Conservation (phyloP, 1,140 invertebrate genomes). For the Drosophila asahinai region DNA sequence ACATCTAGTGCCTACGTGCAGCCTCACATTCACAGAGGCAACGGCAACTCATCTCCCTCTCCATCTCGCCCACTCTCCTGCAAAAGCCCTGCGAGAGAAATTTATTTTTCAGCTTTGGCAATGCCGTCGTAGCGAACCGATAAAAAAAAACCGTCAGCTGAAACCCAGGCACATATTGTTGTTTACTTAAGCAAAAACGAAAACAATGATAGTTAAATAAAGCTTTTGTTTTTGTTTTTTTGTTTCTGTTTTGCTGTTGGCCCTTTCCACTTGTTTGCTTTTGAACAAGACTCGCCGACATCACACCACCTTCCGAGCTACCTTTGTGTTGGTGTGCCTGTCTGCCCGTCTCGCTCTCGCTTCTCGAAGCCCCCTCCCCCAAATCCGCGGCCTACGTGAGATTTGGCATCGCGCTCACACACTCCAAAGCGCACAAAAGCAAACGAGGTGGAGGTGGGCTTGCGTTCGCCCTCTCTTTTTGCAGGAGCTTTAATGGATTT, state of each 20-base stretch:
- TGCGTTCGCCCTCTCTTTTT: conserved; percentile 39
- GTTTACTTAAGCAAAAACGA: conserved; percentile 50
- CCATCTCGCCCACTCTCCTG: conserved; percentile 13
- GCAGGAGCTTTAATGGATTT: conserved; percentile 24
- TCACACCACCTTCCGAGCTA: conserved; percentile 62
- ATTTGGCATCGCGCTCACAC: conserved; percentile 21
- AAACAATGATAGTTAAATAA: conserved; percentile 50
- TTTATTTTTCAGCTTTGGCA: conserved; percentile 65
- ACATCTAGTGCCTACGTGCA: conserved; percentile 46
- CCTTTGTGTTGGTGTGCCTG: conserved; percentile 10
- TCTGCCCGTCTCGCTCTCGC: conserved; percentile 35
- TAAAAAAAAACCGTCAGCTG: conserved; percentile 46
- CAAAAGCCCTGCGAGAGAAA: conserved; percentile 38
- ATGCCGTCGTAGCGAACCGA: conserved; percentile 41
- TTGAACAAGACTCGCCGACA: conserved; percentile 67
- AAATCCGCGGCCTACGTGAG: conserved; percentile 69
- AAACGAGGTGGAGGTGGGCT: not conserved
- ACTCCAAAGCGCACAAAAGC: conserved; percentile 10
- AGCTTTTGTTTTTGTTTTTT: conserved; percentile 36
- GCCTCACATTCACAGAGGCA: conserved; percentile 28
- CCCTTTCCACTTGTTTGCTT: conserved; percentile 72
- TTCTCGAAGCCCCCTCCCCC: conserved; percentile 24
- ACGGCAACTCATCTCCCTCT: conserved; percentile 9
- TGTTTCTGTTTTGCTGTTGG: conserved; percentile 51
- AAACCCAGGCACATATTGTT: conserved; percentile 36